Evolutionary conservation across 92 coral and sea anemone species (phyloP), one percentile per base, ranked within the genome.

Genomic region (Phenganax subtilis): DNA sequence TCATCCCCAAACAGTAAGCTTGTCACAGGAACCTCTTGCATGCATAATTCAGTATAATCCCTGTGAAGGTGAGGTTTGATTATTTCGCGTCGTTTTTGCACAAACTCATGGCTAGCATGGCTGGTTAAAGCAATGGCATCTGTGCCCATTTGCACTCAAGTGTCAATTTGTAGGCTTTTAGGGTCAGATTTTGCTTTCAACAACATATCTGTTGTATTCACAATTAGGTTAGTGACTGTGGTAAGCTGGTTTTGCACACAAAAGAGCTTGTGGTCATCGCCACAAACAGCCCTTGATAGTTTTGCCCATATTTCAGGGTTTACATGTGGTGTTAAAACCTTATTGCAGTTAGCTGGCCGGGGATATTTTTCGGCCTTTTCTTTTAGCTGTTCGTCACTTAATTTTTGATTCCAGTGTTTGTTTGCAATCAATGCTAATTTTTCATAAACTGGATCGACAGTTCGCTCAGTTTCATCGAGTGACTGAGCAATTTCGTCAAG

Each of bases 271-370:
- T 37, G 5, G 5, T 37, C 47, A 37, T 37, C 47, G 47, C 47
- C 47, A 37, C 47, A 5, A 37, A 37, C 47, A 37, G 47, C 47
- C 12, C 65, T 14, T 59, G 65, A 59, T 14, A 6, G 82, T 75
- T 77, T 58, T 55, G 4, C 83, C 88, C 89, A 88, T 47, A 85
- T 87, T 85, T 88, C 81, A 53, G 88, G 88, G 84, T 88, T 85
- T 54, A 88, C 91, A 14, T 79, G 84, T 51, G 89, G 89, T 10
- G 61, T 84, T 54, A 85, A 73, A 15, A 85, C 57, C 67, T 82
- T 77, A 12, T 66, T 81, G 58, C 89, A 85, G 81, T 88, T 88
- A 17, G 51, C 66, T 20, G 91, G 85, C 28, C 91, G 68, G 55
- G 72, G 84, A 14, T 66, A 85, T 67, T 88, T 87, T 29, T 76